Evolutionary conservation across 1,140 invertebrate species (phyloP), one percentile per base, ranked within the genome.

Genomic region (Calosoma granatense): DNA sequence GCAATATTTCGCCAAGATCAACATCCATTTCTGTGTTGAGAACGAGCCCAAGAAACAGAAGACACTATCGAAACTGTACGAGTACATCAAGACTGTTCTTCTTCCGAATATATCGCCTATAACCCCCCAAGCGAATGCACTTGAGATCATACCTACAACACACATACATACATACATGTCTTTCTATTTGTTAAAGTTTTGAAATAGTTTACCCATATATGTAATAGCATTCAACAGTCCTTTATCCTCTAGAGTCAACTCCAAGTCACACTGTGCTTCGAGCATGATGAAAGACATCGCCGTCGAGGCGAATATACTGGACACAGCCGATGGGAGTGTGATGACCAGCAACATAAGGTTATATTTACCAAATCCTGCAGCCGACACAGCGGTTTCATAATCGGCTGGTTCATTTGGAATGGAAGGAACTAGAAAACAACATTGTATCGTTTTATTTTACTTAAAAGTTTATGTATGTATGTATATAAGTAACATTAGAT

Each of bases 111-210:
- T 81, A 65, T 92, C 89, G 0, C 86, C 86, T 3, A 90, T 64
- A 57, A 84, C 86, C 1, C 88, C 88, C 88, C 88, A 91, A 20
- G 89, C 63, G 65, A 87, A 79, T 0, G 86, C 86, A 23, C 87
- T 88, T 0, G 80, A 74, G 61, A 90, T 83, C 87, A 91, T 91
- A 53, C 88, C 88, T 81, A 36, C n/a, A 9, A n/a, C 26, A 36
- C 26, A 36, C 6, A 36, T 36, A 36, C n/a, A 36, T 36, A 9
- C 26, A 36, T 36, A 36, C 6, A 6, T 6, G 26, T 36, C 6
- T 36, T 9, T 36, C n/a, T 36, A 36, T 36, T 36, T 36, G n/a
- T 6, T 36, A 36, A 36, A 36, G 6, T 9, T 36, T 36, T 36
- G 26, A 36, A 6, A 36, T 36, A 36, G 64, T 66, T 60, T 60